Conservation (phyloP, 1,140 invertebrate species). For the Anoplolepis gracilipes region DNA sequence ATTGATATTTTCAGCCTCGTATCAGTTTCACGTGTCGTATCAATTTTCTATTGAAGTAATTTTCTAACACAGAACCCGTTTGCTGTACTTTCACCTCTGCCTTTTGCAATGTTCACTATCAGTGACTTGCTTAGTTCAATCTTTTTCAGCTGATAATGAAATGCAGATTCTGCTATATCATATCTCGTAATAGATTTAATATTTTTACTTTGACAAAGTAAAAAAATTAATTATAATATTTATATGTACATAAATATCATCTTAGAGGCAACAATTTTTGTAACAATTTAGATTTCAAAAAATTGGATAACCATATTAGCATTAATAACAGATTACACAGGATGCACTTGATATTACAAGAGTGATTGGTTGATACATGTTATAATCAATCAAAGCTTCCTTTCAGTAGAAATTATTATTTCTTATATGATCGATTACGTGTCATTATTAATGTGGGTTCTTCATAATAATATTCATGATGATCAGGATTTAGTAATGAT, state of each 20-base stretch:
- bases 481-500: slow-evolving; percentile 1
- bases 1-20: neutral
- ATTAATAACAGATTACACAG: slow-evolving; percentile 19
- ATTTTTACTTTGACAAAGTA: neutral
- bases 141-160: neutral
- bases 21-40: slow-evolving; percentile 14
- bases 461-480: slow-evolving; percentile 30
- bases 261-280: neutral
- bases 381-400: slow-evolving; percentile 34
- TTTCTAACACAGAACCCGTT: slow-evolving; percentile 46
- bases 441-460: slow-evolving; percentile 32
- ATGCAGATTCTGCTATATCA: neutral
- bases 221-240: slow-evolving; percentile 7
- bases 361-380: slow-evolving; percentile 29
- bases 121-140: slow-evolving; percentile 11
- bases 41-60: slow-evolving; percentile 45
- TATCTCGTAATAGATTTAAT: neutral
- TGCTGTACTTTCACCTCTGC: slow-evolving; percentile 59
- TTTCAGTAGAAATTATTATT: slow-evolving; percentile 11
- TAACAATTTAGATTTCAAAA: neutral
- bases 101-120: slow-evolving; percentile 20
- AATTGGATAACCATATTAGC: neutral
- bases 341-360: slow-evolving; percentile 1
- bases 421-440: slow-evolving; percentile 6
- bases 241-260: neutral